Base-by-base conservation (phyloP, 2,797 vertebrate species). In the Enteromius viviparus region DNA sequence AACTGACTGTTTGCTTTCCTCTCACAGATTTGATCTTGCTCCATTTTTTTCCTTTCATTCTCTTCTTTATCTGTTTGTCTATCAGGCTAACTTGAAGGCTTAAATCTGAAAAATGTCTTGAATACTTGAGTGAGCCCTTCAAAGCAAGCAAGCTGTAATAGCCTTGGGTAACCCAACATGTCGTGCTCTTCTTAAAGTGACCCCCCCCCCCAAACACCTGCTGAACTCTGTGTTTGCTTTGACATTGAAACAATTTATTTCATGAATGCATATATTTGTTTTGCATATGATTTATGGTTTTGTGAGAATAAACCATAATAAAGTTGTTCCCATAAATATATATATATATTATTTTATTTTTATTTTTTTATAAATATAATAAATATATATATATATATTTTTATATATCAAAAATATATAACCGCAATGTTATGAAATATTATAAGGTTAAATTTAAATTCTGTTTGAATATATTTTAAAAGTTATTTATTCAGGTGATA, bases 1-100 rank as follows among this genome's bases (percentile, higher is more conserved):
- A 32, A 49, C 68, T 80, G 75, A 47, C 84, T 85, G 53, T 80
- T 84, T 76, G 51, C 47, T 82, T 88, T 80, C 85, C 76, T 70
- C 71, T 76, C 15, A 8, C 1, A 78, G 74, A 87, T 81, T 26
- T 76, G 49, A 87, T 83, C 79, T 85, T 29, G 1, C 62, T 76
- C 21, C 10, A 19, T 42, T 66, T 82, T 66, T 58, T 0, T 6
- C 60, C 14, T 77, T 62, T 6, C 6, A 21, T 47, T 77, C 15
- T 29, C 40, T 34, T 81, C 32, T 60, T 55, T 71, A 75, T 76
- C 47, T 66, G 34, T 85, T 68, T 64, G n/a, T 86, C 71, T 87
- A 49, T 76, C 12, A 7, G 66, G 45, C 42, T 40, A 45, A 74
- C 47, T 80, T 37, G 45, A 81, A 84, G 71, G 71, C 69, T 84